phyloP scores from a whole-genome alignment of 2,888 invertebrate species.

The Drosophila parthenogenetica region DNA sequence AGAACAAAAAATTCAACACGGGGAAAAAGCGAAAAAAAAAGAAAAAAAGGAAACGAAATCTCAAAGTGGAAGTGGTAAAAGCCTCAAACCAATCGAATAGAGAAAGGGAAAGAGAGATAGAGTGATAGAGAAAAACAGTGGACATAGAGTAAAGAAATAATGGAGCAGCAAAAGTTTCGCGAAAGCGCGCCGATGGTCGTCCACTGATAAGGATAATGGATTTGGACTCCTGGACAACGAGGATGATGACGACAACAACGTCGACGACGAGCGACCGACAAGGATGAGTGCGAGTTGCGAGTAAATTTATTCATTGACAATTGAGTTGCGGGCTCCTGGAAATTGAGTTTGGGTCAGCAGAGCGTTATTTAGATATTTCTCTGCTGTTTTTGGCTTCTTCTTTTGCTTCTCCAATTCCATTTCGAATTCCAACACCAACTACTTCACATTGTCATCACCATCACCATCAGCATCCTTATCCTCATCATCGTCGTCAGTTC shows the following conservation, averaged over 20 bases:
- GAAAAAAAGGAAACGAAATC: conserved; percentile 28
- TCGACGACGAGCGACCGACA: conserved; percentile 11
- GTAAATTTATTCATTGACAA: conserved; percentile 83
- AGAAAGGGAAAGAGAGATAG: background rate
- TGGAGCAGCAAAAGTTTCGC: conserved; percentile 66
- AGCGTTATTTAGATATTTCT: conserved; percentile 54
- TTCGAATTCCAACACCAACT: conserved; percentile 19
- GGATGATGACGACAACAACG: conserved; percentile 22
- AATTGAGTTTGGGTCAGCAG: conserved; percentile 75
- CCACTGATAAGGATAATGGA: conserved; percentile 79
- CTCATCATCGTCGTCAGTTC: conserved; percentile 64
- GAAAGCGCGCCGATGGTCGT: conserved; percentile 66
- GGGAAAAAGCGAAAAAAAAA: conserved; percentile 14
- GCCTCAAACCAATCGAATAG: conserved; percentile 51
- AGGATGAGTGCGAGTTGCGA: conserved; percentile 21
- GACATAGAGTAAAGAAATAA: conserved; percentile 57
- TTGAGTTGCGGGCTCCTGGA: conserved; percentile 80
- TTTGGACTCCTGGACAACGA: conserved; percentile 69
- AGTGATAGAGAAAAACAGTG: conserved; percentile 19
- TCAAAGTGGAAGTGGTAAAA: conserved; percentile 55
- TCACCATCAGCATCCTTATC: conserved; percentile 24
- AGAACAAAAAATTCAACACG: conserved; percentile 17
- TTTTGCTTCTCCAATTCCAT: conserved; percentile 1
- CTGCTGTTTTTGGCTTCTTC: background rate
- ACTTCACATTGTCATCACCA: conserved; percentile 22